Base-by-base conservation (phyloP, 23 tunicate species). In the Corella eumyota region DNA sequence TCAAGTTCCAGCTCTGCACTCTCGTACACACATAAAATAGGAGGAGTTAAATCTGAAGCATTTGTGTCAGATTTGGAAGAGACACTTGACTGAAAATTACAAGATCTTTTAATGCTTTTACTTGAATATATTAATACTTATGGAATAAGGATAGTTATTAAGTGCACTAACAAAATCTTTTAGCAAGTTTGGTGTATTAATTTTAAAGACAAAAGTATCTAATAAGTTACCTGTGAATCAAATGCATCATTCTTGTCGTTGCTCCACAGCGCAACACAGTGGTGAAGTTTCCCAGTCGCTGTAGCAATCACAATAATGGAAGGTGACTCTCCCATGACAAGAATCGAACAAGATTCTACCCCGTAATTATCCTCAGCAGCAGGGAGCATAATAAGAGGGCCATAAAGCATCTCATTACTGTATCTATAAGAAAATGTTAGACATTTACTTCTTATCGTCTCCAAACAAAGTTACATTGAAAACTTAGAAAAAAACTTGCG, bases 311-410 rank as follows among this genome's bases (percentile, higher is more conserved):
- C 96, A 54, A 88, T 57, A 4, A 69, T 64, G 6, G 96, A 56
- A 7, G 96, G 96, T 2, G 72, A 50, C 30, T 69, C 58, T 0
- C 73, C 48, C 72, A 75, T 74, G 46, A 88, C 87, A 25, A 64
- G 73, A 30, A 88, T 88, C 57, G 96, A 78, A 52, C 96, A 88
- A n/a, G 96, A 72, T 32, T 88, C 96, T 25, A 66, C 74, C 0
- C 96, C 96, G 48, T 88, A 88, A 30, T 88, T 88, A 50, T 88
- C 96, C 36, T 78, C 96, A 6, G 96, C 96, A 0, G 82, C 62
- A 2, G 96, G 96, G 26, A 66, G 71, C 88, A 88, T 88, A 6
- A 73, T 88, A 30, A 88, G 66, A 9, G 96, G 96, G 7, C 96
- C 96, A 1, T 68, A 73, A n/a, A 88, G 60, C 17, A 65, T 20